phyloP scores from a whole-genome alignment of 1,140 invertebrate species.

The Drosophila orosa region DNA sequence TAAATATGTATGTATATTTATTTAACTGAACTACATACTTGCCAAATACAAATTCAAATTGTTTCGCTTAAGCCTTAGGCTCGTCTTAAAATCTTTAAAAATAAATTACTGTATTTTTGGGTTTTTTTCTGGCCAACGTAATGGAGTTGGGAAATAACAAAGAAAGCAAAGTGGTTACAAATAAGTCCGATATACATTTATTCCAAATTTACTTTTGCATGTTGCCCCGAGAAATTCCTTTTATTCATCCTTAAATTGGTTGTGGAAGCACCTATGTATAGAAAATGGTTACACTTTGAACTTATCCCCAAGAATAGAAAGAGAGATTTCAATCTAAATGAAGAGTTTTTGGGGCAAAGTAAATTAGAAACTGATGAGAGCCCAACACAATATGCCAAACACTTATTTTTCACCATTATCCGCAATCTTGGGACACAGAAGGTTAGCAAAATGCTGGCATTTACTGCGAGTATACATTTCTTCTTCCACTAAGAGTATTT shows the following conservation, averaged over 20 bases:
- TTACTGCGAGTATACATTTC: background rate
- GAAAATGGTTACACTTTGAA: background rate
- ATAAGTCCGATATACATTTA: background rate
- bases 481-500: background rate
- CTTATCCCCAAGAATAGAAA: background rate
- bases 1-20: no score
- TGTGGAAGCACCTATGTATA: background rate
- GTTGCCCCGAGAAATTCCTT: background rate
- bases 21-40: no score
- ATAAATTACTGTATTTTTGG: background rate
- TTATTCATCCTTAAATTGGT: background rate
- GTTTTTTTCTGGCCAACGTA: background rate
- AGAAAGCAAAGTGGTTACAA: background rate
- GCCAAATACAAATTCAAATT: background rate
- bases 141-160: background rate
- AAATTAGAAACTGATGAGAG: constrained; percentile 3
- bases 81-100: background rate
- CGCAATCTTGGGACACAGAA: background rate
- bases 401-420: background rate
- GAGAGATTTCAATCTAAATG: constrained; percentile 15
- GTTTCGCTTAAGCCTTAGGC: background rate
- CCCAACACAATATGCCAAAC: background rate
- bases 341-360: background rate
- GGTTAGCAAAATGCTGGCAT: background rate
- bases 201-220: background rate